Evolutionary conservation across 1,140 invertebrate genomes (phyloP), one percentile per base, ranked within the genome.

Genomic region (Grapholita molesta): DNA sequence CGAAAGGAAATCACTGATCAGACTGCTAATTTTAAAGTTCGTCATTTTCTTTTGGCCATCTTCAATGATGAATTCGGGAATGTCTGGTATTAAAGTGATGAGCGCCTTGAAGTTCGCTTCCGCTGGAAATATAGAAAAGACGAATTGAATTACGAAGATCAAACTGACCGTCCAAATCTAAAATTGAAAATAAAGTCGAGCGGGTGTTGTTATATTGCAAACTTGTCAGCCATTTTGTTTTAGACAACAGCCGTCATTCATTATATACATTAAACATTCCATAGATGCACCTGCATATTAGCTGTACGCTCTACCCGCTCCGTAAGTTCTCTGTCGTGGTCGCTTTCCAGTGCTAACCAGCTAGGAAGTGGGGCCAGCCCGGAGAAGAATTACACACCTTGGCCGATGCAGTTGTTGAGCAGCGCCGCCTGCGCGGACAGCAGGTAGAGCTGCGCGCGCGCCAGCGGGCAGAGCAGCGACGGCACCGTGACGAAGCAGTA

Each of bases 401-500:
- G 98, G 38, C 97, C 97, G 55, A 98, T 92, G 85, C 98, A 99
- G 72, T 97, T 95, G 93, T 98, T 98, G 23, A 96, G 93, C 64
- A 99, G 91, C 24, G 98, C 97, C 48, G 98, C 95, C 91, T 98
- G 96, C 28, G 97, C 97, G 12, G 96, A 96, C 4, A 97, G 90
- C 57, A 99, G 92, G 92, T 98, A 98, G 15, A 99, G 93, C 77
- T 97, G 95, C 67, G 99, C 93, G 78, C 96, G 94, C 23, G 94
- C 93, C 70, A 95, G 93, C 6, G 95, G 93, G 71, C 96, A 96
- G 70, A 94, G 94, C 76, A 99, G 94, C 5, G 98, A 99, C 23
- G 98, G 98, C 90, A 99, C 97, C 0, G 98, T 99, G 35, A 99
- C 98, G 85, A 96, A 99, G 89, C 95, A 96, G 91, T 97, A 99